A percentile compares a stretch with the other conserved stretches of the same genome.
phyloP scores from a whole-genome alignment of 64 coral and sea anemone genomes.

The Dendronephthya gigantea region DNA sequence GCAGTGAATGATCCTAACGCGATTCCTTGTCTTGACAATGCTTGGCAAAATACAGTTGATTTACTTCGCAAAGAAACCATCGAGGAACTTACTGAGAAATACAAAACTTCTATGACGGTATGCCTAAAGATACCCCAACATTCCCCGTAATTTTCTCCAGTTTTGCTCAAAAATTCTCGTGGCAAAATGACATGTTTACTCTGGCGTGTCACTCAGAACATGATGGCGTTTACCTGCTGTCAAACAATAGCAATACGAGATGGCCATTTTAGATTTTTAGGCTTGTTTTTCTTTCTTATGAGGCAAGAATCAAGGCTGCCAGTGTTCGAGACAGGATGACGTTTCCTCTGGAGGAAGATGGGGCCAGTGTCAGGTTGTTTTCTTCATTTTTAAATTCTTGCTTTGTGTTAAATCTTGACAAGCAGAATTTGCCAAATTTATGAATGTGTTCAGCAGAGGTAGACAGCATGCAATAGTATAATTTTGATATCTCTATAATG shows the following conservation, averaged over 20 bases:
- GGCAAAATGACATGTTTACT: too few species aligned
- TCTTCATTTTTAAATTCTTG: not conserved
- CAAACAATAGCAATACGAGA: not conserved
- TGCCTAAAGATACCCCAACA: not conserved
- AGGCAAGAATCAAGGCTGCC: not conserved
- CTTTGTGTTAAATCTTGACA: too few species aligned
- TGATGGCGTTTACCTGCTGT: too few species aligned
- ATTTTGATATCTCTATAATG: not conserved
- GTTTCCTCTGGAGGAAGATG: not conserved
- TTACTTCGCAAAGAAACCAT: not conserved
- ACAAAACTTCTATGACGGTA: conserved; percentile 6
- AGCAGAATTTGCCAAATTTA: too few species aligned
- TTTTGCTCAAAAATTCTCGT: too few species aligned
- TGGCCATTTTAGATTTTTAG: not conserved
- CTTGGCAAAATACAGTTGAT: conserved; percentile 8
- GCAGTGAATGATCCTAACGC: conserved; percentile 6
- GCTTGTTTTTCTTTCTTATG: not conserved
- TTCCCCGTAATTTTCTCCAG: too few species aligned
- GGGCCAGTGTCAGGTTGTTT: not conserved
- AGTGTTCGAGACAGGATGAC: not conserved
- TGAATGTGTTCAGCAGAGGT: too few species aligned
- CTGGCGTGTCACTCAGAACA: too few species aligned
- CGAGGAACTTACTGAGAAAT: not conserved
- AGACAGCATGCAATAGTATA: too few species aligned
- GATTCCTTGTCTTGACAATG: conserved; percentile 12